Conservation (phyloP, 2,797 vertebrate genomes). For the Sebastiscus tertius region DNA sequence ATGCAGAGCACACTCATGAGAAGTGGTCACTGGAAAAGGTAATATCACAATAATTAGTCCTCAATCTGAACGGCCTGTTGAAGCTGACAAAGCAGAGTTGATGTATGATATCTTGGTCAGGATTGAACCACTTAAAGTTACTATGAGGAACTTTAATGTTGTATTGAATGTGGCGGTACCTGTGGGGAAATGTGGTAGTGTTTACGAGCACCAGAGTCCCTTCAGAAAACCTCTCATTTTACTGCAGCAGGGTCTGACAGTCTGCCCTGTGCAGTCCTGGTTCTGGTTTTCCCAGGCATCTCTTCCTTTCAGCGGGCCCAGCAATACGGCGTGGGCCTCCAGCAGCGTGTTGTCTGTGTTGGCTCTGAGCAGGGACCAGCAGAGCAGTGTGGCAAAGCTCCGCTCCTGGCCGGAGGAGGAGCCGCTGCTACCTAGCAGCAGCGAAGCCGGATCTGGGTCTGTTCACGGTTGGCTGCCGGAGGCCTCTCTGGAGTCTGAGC, state of each 20-base stretch:
- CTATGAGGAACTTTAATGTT: no score
- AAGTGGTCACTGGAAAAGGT: constrained; percentile 98
- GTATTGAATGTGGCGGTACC: rapidly evolving
- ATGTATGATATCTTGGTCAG: not conserved
- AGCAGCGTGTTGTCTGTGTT: not conserved
- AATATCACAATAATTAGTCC: constrained; percentile 46
- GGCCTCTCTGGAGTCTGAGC: no score
- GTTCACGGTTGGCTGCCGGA: no score
- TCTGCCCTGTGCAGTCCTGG: no score
- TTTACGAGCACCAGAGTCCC: no score
- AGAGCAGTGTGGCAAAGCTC: not conserved
- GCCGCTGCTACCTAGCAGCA: not conserved
- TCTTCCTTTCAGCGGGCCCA: not conserved
- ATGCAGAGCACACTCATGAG: constrained; percentile 94
- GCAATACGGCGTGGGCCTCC: not conserved
- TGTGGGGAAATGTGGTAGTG: no score
- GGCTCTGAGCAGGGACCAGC: no score
- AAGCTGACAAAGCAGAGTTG: constrained; percentile 1
- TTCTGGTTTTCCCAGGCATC: not conserved
- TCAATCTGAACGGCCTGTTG: not conserved
- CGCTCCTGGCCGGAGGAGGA: not conserved
- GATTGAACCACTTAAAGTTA: not conserved
- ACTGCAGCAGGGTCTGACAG: no score
- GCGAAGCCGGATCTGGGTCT: not conserved
- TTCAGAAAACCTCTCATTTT: no score